Percentiles rank a stretch among this genome's conserved stretches.
These are phyloP conservation scores for Aeoliscus strigatus DNA, from an alignment of 2,797 vertebrate genomes.

Conservation along the genomic window DNA sequence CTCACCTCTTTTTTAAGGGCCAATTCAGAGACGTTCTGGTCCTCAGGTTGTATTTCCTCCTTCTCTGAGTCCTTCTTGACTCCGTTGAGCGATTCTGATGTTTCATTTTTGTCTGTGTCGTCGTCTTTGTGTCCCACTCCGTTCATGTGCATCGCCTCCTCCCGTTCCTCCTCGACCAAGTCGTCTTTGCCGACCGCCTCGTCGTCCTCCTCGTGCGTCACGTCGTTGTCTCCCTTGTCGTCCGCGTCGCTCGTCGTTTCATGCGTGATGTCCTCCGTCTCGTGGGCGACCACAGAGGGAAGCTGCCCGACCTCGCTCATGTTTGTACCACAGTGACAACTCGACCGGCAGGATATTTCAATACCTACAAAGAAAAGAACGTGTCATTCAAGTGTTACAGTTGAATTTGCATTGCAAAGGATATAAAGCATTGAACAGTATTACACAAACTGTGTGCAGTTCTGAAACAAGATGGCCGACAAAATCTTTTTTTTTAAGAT, in stretches of 20 bases:
- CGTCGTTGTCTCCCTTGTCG: constrained; percentile 20
- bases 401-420: background rate
- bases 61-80: constrained; percentile 10
- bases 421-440: too few species aligned
- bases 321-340: constrained; percentile 54
- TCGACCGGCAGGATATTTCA: constrained; percentile 43
- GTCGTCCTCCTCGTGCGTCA: constrained; percentile 16
- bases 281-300: constrained; percentile 25
- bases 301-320: constrained; percentile 71
- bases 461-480: too few species aligned
- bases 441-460: too few species aligned
- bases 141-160: constrained; percentile 14
- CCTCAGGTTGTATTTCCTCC: constrained; percentile 22
- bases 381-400: background rate
- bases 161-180: background rate
- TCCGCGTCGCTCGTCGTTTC: constrained; percentile 24
- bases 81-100: constrained; percentile 35
- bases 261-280: constrained; percentile 28
- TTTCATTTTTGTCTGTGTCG: background rate
- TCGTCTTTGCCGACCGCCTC: constrained; percentile 5
- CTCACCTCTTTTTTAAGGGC: constrained; percentile 74
- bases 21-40: constrained; percentile 65
- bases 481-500: too few species aligned
- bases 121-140: constrained; percentile 42
- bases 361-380: constrained; percentile 40